Evolutionary conservation across 2,888 invertebrate species (phyloP).

Genomic region (Eretmocerus hayati): DNA sequence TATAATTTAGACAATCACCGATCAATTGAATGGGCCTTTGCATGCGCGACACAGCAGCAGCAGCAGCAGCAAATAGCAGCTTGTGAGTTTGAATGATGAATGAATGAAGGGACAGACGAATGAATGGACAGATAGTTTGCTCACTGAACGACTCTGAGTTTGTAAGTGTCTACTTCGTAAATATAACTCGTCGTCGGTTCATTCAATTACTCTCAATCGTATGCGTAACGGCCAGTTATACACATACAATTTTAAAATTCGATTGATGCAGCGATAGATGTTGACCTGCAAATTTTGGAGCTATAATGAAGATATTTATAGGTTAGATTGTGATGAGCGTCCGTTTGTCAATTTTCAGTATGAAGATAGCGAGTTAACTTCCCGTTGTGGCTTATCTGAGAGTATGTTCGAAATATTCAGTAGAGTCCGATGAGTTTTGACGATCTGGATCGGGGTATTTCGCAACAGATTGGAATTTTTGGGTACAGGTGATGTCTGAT

Average conservation of each 20-base stretch:
- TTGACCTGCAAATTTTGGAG: too few relatives aligned
- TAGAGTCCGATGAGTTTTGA: too few relatives aligned
- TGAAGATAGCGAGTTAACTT: too few relatives aligned
- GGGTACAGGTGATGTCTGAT: too few relatives aligned
- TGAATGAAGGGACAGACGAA: slow-evolving; percentile 49
- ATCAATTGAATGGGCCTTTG: slow-evolving; percentile 49
- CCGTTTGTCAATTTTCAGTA: too few relatives aligned
- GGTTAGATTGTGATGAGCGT: too few relatives aligned
- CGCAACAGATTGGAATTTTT: too few relatives aligned
- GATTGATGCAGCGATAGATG: slow-evolving; percentile 19
- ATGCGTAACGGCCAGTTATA: slow-evolving; percentile 47
- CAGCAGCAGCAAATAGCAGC: slow-evolving; percentile 32
- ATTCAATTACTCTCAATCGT: slow-evolving; percentile 49
- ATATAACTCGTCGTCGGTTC: slow-evolving; percentile 45
- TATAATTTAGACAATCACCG: slow-evolving; percentile 49
- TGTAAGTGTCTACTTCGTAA: slow-evolving; percentile 42
- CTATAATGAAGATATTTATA: too few relatives aligned
- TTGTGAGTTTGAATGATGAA: slow-evolving; percentile 46
- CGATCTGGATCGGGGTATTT: too few relatives aligned
- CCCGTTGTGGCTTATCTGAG: too few relatives aligned
- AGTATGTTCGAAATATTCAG: too few relatives aligned
- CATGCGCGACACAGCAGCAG: slow-evolving; percentile 46
- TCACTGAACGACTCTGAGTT: background rate
- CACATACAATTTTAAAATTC: slow-evolving; percentile 47
- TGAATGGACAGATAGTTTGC: slow-evolving; percentile 47